These are phyloP conservation scores for Porites cylindrica DNA, from an alignment of 92 coral and sea anemone genomes.

Conservation along the genomic window DNA sequence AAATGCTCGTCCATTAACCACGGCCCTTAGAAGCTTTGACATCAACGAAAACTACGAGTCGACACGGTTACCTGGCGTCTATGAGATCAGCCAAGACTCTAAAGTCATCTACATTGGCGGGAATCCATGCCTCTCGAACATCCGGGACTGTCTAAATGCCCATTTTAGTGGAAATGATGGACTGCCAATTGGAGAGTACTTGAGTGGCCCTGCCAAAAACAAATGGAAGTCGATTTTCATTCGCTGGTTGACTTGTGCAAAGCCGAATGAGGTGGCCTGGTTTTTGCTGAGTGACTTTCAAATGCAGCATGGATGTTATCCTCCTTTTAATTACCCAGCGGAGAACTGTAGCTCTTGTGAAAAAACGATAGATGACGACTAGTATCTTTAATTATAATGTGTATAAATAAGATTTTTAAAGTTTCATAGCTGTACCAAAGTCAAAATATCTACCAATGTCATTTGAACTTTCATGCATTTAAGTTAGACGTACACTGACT, in stretches of 20 bases:
- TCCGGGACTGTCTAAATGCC: slow-evolving; percentile 85
- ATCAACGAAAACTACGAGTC: slow-evolving; percentile 51
- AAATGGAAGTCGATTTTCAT: slow-evolving; percentile 83
- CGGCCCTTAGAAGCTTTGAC: slow-evolving; percentile 85
- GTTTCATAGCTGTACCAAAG: too few species aligned
- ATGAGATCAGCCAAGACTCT: slow-evolving; percentile 82
- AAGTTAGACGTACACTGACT: too few species aligned
- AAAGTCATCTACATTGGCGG: slow-evolving; percentile 89
- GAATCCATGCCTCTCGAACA: slow-evolving; percentile 72
- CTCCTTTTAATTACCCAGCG: slow-evolving; percentile 82
- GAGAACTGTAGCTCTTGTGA: neutral
- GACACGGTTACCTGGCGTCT: slow-evolving; percentile 84
- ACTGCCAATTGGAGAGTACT: slow-evolving; percentile 78
- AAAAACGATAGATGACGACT: neutral
- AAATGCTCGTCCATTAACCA: slow-evolving; percentile 69
- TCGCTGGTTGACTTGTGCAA: slow-evolving; percentile 84
- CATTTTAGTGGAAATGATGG: slow-evolving; percentile 96
- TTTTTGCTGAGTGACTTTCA: slow-evolving; percentile 81
- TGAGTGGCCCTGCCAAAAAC: slow-evolving; percentile 84
- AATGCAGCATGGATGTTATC: slow-evolving; percentile 73
- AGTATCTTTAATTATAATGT: too few species aligned
- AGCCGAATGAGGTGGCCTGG: slow-evolving; percentile 86
- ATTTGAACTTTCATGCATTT: too few species aligned
- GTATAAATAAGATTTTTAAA: too few species aligned
- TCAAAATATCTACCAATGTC: too few species aligned